Evolutionary conservation across 2,888 invertebrate genomes (phyloP), one percentile per base, ranked within the genome.

Genomic region (Cistogaster globosa): DNA sequence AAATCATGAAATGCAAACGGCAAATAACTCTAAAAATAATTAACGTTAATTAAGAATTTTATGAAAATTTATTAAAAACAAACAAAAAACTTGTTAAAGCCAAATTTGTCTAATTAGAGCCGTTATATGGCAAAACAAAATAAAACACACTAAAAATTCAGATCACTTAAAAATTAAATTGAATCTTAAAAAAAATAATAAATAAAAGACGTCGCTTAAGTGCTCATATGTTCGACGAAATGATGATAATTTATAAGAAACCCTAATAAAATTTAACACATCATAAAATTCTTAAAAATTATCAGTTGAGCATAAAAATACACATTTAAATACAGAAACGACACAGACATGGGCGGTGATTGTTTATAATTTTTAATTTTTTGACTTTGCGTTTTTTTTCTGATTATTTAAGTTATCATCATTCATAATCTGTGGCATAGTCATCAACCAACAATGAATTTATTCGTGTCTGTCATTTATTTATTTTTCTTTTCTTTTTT

Each of bases 181-280:
- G 5, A 74, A 78, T 55, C n/a, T 67, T n/a, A 67, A 58, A n/a
- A 36, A 48, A 26, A 36, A n/a, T n/a, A n/a, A n/a, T n/a, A 53
- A 48, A 26, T 2, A 53, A 53, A 4, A 58, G 36, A 48, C 18
- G 38, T 48, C 2, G 18, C n/a, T 57, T 22, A 67, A 72, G 8
- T 72, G 60, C 6, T 67, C 67, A 53, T 67, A 58, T 80, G 74
- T 22, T 75, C 55, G 67, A 26, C 75, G 12, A 57, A 84, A 72
- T 89, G 55, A 11, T 75, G 55, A 36, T 58, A 65, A 53, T 80
- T 76, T 81, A 45, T 85, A 65, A 20, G 60, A 60, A 75, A 69
- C 60, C 78, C 90, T 90, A 90, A 90, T 90, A 90, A 91, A 90
- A 90, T 84, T 89, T 88, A 90, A 91, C 88, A 90, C 90, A 87